These are phyloP conservation scores for Eupithecia dodoneata DNA, from an alignment of 2,888 invertebrate species.

Conservation along the genomic window DNA sequence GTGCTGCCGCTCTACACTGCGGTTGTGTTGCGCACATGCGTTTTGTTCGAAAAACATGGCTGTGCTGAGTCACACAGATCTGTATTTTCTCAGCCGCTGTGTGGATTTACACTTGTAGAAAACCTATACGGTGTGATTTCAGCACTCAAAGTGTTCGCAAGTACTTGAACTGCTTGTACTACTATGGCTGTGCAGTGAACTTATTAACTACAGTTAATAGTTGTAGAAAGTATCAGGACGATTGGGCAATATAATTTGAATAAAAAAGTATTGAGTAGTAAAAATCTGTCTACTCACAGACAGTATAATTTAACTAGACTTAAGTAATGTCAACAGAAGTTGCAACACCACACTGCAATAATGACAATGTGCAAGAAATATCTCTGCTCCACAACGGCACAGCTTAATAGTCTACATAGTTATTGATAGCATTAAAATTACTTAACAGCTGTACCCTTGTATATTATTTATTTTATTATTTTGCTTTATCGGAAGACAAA, in stretches of 20 bases:
- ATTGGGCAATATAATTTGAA: background rate
- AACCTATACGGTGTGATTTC: too few relatives aligned
- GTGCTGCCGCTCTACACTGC: too few relatives aligned
- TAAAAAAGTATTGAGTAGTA: background rate
- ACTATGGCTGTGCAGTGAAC: background rate
- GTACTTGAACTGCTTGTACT: background rate
- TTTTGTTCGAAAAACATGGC: too few relatives aligned
- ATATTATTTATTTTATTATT: too few relatives aligned
- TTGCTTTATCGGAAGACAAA: too few relatives aligned
- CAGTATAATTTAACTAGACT: background rate
- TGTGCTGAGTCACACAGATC: too few relatives aligned
- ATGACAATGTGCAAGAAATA: constrained; percentile 1
- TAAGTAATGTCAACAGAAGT: background rate
- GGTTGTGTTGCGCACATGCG: too few relatives aligned
- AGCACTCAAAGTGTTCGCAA: too few relatives aligned
- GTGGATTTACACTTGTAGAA: too few relatives aligned
- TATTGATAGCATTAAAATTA: background rate
- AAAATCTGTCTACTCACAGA: background rate
- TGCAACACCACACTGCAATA: background rate
- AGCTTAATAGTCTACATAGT: background rate
- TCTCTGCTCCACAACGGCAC: background rate
- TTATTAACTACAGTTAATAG: background rate
- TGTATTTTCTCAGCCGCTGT: too few relatives aligned
- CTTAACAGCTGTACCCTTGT: too few relatives aligned
- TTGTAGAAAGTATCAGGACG: background rate